Percentiles rank a stretch among this genome's conserved stretches.
Conservation (phyloP, 2,797 vertebrate genomes). For the Hemibagrus guttatus region DNA sequence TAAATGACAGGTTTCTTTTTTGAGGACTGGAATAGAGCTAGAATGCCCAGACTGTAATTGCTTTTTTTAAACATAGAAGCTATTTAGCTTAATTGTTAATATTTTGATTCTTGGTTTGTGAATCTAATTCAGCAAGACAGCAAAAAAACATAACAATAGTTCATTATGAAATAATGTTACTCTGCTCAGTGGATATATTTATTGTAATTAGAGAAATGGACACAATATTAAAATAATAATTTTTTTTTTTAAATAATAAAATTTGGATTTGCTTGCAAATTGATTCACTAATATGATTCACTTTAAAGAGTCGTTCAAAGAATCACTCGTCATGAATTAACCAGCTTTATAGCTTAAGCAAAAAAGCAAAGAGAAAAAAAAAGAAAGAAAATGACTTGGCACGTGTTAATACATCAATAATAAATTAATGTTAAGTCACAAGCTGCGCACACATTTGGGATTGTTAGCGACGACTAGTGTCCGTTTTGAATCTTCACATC, state of each 20-base stretch:
- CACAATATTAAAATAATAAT: not conserved
- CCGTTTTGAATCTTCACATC: slow-evolving; percentile 43
- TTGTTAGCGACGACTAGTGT: slow-evolving; percentile 29
- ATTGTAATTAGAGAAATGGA: not conserved
- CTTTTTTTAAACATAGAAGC: not conserved
- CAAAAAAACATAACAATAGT: not conserved
- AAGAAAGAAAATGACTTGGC: not conserved
- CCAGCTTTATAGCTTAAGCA: not conserved
- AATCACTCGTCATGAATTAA: not conserved
- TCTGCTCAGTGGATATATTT: not conserved
- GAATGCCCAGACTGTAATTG: too few relatives aligned
- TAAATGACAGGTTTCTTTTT: not conserved
- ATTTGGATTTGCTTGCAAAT: not conserved
- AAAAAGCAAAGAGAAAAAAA: not conserved
- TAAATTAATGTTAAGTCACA: slow-evolving; percentile 38
- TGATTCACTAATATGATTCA: slow-evolving; percentile 4
- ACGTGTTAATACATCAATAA: slow-evolving; percentile 25
- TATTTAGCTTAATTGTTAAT: not conserved
- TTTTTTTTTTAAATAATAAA: not conserved
- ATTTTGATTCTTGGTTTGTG: not conserved
- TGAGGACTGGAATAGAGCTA: not conserved
- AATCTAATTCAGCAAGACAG: not conserved
- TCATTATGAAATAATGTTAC: not conserved
- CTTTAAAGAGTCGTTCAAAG: slow-evolving; percentile 16
- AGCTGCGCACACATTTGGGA: slow-evolving; percentile 40